phyloP scores from a whole-genome alignment of 23 tunicate genomes.

The Botrylloides violaceus region DNA sequence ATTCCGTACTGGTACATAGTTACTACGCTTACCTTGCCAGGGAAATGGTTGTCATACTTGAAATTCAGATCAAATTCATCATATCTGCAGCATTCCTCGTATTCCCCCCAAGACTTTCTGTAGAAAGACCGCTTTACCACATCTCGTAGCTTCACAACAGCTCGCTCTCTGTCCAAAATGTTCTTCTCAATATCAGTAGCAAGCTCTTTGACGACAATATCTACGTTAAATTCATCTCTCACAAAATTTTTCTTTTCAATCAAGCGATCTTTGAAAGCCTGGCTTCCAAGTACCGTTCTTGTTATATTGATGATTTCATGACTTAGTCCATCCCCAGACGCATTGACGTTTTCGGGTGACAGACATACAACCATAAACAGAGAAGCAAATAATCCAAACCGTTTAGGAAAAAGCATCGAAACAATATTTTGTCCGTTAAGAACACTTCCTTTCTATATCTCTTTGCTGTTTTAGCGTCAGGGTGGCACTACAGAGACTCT shows the following conservation, averaged over 20 bases:
- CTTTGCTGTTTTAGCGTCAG: too few species aligned
- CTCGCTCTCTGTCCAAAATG: slow-evolving; percentile 29
- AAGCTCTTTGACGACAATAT: slow-evolving; percentile 16
- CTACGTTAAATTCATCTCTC: slow-evolving; percentile 6
- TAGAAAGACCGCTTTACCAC: slow-evolving; percentile 13
- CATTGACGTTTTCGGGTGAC: neutral
- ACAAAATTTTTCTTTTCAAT: slow-evolving; percentile 20
- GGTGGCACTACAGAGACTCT: too few species aligned
- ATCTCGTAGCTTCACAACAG: slow-evolving; percentile 20
- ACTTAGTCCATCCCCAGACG: slow-evolving; percentile 6
- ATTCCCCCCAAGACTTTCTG: slow-evolving; percentile 3
- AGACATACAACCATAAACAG: too few species aligned
- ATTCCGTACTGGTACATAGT: too few species aligned
- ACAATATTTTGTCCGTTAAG: too few species aligned
- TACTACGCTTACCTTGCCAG: slow-evolving; percentile 10
- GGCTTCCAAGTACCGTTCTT: slow-evolving; percentile 35
- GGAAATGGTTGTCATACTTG: slow-evolving; percentile 23
- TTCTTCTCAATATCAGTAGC: slow-evolving; percentile 25
- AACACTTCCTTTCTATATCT: too few species aligned
- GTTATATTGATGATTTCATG: slow-evolving; percentile 16
- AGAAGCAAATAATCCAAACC: too few species aligned
- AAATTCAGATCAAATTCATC: slow-evolving; percentile 4
- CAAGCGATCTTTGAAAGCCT: slow-evolving; percentile 32
- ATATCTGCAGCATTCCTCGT: slow-evolving; percentile 31
- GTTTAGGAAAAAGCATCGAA: too few species aligned